A percentile compares a stretch with the other conserved stretches of the same genome.
These are phyloP conservation scores for Coelopa frigida DNA, from an alignment of 1,140 invertebrate genomes.

Conservation along the genomic window DNA sequence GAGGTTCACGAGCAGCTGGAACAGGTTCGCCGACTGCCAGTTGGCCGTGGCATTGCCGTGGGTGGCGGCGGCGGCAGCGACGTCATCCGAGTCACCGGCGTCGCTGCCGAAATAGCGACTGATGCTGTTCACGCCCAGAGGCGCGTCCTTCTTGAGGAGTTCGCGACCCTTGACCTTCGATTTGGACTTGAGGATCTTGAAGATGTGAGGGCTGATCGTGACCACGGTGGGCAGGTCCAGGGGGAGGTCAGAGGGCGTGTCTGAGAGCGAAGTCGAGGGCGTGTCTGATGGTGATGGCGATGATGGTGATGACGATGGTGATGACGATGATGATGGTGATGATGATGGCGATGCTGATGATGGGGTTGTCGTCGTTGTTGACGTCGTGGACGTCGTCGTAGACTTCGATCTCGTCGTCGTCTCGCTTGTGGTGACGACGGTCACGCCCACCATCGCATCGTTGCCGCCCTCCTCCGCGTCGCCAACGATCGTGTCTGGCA, in stretches of 20 bases:
- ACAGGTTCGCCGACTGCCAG: constrained; percentile 33
- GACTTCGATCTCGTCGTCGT: background rate
- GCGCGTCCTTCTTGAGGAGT: constrained; percentile 27
- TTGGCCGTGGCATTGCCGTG: constrained; percentile 21
- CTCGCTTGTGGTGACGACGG: constrained; percentile 20
- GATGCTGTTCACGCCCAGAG: constrained; percentile 35
- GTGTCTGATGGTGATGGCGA: too few species aligned
- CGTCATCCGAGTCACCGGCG: constrained; percentile 2
- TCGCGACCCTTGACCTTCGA: constrained; percentile 29
- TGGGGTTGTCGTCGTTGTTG: constrained; percentile 8
- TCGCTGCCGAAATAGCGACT: constrained; percentile 23
- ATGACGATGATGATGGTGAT: too few species aligned
- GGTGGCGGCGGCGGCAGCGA: too few species aligned
- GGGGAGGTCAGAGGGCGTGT: too few species aligned
- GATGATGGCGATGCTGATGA: background rate
- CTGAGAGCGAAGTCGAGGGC: too few species aligned
- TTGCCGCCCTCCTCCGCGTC: too few species aligned
- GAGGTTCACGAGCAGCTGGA: constrained; percentile 40
- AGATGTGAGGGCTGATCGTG: constrained; percentile 30
- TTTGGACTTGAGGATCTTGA: constrained; percentile 34
- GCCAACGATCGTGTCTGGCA: too few species aligned
- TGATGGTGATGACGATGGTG: too few species aligned
- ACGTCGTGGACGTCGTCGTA: constrained; percentile 1
- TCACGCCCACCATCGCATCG: constrained; percentile 25
- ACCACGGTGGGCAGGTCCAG: constrained; percentile 11